Percentiles rank a stretch among this genome's conserved stretches.
Evolutionary conservation across 2,888 invertebrate species (phyloP).

Genomic region (Idaea biselata): DNA sequence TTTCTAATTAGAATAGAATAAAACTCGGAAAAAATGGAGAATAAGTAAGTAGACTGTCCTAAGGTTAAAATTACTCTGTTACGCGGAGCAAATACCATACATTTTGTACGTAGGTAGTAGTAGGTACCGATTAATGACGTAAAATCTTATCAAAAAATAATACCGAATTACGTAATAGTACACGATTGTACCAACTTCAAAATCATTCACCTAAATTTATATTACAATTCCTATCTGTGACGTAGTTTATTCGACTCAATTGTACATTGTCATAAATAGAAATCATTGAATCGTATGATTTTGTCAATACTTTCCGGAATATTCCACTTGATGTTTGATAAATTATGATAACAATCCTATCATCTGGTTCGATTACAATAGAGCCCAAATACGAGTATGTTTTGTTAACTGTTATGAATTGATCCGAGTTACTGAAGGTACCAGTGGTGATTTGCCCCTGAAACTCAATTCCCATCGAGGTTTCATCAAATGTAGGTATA

Average conservation of each 20-base stretch:
- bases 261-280: not conserved
- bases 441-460: no score
- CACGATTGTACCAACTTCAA: not conserved
- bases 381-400: not conserved
- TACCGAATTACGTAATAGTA: not conserved
- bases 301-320: conserved; percentile 6
- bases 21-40: no score
- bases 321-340: conserved; percentile 9
- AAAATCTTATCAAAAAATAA: not conserved
- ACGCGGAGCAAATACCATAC: no score
- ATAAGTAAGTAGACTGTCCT: no score
- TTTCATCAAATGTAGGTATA: no score
- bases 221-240: not conserved
- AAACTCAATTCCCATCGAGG: no score
- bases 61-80: no score
- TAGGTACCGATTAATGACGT: not conserved
- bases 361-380: not conserved
- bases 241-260: not conserved
- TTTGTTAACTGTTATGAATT: no score
- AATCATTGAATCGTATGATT: not conserved
- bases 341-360: not conserved
- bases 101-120: no score
- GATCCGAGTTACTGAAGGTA: no score
- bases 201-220: not conserved
- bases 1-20: no score